Evolutionary conservation across 2,888 invertebrate genomes (phyloP).

Genomic region (Ditula angustiorana): DNA sequence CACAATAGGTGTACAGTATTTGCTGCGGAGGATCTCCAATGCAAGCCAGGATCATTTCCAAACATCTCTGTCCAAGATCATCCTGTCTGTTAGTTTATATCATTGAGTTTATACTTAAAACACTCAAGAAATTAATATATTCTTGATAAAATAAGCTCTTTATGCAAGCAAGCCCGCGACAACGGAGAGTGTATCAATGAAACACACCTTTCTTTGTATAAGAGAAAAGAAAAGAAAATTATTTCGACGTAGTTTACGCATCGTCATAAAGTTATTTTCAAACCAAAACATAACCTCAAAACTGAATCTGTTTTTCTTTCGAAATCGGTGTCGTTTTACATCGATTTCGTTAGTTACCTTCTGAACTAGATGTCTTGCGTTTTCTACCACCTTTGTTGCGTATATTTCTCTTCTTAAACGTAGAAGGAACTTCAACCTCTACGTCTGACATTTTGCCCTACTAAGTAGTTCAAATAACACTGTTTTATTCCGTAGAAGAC

Average conservation of each 20-base stretch:
- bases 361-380: constrained; percentile 86
- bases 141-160: too few relatives aligned
- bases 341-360: constrained; percentile 54
- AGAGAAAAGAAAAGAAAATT: background rate
- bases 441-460: constrained; percentile 69
- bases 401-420: constrained; percentile 88
- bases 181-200: too few relatives aligned
- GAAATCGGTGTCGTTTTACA: background rate
- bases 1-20: too few relatives aligned
- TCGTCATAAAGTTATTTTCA: background rate
- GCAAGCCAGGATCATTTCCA: too few relatives aligned
- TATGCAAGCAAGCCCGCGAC: too few relatives aligned
- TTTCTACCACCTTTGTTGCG: constrained; percentile 86
- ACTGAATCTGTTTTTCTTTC: background rate
- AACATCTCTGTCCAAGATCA: too few relatives aligned
- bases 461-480: background rate
- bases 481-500: background rate
- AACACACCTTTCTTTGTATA: too few relatives aligned
- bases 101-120: too few relatives aligned
- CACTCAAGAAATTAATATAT: too few relatives aligned
- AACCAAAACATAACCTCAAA: constrained; percentile 41
- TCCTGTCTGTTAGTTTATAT: too few relatives aligned
- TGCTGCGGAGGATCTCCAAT: too few relatives aligned
- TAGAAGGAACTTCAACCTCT: constrained; percentile 66
- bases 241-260: background rate